Evolutionary conservation across 2,888 invertebrate genomes (phyloP).

Genomic region (Cremastinae sp.): DNA sequence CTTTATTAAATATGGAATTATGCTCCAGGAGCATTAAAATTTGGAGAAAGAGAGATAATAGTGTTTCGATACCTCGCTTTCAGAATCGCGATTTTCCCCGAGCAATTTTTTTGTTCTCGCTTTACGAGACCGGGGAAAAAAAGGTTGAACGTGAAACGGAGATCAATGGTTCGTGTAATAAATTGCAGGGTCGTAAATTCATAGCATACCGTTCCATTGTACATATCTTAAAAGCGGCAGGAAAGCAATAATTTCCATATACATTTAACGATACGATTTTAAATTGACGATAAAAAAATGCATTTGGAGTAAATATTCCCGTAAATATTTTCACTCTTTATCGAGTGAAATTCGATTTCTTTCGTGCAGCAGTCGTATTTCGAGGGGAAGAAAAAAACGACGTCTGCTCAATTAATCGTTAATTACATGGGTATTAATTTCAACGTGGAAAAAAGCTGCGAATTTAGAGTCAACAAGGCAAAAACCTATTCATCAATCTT

Average conservation of each 20-base stretch:
- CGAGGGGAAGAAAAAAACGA: not conserved
- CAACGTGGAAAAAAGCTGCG: slow-evolving; percentile 28
- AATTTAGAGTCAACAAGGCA: slow-evolving; percentile 38
- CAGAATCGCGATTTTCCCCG: slow-evolving; percentile 2
- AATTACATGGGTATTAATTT: slow-evolving; percentile 9
- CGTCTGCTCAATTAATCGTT: too few species aligned
- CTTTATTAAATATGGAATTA: not conserved
- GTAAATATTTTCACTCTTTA: slow-evolving; percentile 38
- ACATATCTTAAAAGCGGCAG: not conserved
- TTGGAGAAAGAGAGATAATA: too few species aligned
- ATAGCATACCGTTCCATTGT: not conserved
- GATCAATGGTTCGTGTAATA: slow-evolving; percentile 36
- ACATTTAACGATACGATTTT: slow-evolving; percentile 2
- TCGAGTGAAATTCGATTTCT: slow-evolving; percentile 13
- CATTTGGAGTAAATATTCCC: slow-evolving; percentile 13
- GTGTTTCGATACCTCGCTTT: slow-evolving; percentile 22
- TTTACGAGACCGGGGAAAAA: slow-evolving; percentile 8
- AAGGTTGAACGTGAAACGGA: not conserved
- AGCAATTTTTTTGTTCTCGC: slow-evolving; percentile 8
- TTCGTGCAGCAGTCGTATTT: too few species aligned
- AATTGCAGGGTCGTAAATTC: slow-evolving; percentile 35
- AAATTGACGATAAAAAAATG: not conserved
- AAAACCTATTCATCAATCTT: slow-evolving; percentile 1
- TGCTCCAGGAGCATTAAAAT: not conserved
- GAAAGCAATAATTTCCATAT: slow-evolving; percentile 10